Conservation (phyloP, 2,797 vertebrate species). For the Enoplosus armatus region DNA sequence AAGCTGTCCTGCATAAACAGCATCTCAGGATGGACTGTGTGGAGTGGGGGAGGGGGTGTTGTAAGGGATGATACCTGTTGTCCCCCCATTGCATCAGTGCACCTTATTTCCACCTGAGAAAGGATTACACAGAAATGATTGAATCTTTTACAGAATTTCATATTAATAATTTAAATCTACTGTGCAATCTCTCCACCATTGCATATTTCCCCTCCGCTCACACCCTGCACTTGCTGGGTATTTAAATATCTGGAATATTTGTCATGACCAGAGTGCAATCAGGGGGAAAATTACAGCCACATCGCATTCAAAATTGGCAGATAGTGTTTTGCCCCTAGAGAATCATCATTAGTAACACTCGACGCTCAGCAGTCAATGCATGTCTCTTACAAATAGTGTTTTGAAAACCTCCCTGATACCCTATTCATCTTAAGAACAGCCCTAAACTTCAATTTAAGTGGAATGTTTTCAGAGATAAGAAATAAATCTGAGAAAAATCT, state of each 20-base stretch:
- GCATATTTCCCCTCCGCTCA: constrained; percentile 54
- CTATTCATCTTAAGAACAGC: constrained; percentile 64
- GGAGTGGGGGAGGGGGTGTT: constrained; percentile 3
- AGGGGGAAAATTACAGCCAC: constrained; percentile 80
- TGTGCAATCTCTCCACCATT: constrained; percentile 43
- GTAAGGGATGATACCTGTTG: constrained; percentile 43
- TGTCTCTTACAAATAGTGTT: constrained; percentile 69
- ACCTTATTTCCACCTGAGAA: constrained; percentile 58
- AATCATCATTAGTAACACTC: constrained; percentile 83
- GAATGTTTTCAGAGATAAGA: constrained; percentile 54
- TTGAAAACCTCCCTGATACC: constrained; percentile 63
- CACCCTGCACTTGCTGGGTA: constrained; percentile 46
- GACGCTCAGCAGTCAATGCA: constrained; percentile 73
- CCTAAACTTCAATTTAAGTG: constrained; percentile 66
- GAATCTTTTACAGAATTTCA: constrained; percentile 59
- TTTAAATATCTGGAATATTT: constrained; percentile 78
- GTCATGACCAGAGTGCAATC: constrained; percentile 80
- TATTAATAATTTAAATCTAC: constrained; percentile 68
- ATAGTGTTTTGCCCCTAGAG: constrained; percentile 77
- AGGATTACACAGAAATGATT: constrained; percentile 62
- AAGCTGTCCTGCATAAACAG: not conserved
- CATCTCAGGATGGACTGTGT: constrained; percentile 2
- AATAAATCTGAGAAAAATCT: constrained; percentile 56
- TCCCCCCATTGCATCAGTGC: constrained; percentile 30
- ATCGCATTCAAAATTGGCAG: constrained; percentile 70